These are phyloP conservation scores for Chironomus tentans DNA, from an alignment of 2,888 invertebrate genomes.

Conservation along the genomic window DNA sequence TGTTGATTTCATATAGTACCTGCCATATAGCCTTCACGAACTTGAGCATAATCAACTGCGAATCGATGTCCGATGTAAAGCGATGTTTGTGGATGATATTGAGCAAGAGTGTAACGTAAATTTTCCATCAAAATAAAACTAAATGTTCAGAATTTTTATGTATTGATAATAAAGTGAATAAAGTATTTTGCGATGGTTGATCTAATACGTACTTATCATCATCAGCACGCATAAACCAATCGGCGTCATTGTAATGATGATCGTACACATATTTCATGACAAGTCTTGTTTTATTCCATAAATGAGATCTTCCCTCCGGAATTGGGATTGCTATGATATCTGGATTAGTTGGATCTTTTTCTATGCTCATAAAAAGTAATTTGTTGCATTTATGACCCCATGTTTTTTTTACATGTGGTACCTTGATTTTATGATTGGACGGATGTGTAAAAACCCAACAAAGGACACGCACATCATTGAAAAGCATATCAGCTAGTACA, in stretches of 20 bases:
- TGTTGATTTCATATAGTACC: no score
- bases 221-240: conserved; percentile 98
- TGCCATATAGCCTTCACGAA: neutral
- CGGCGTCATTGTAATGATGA: conserved; percentile 73
- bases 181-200: no score
- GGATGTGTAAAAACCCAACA: conserved; percentile 93
- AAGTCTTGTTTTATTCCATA: conserved; percentile 98
- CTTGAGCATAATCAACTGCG: conserved; percentile 47
- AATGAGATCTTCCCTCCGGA: conserved; percentile 76
- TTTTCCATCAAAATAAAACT: conserved; percentile 94
- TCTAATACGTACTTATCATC: conserved; percentile 94
- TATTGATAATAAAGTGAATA: no score
- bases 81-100: conserved; percentile 61
- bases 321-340: conserved; percentile 64
- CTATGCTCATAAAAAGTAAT: conserved; percentile 69
- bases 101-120: conserved; percentile 75
- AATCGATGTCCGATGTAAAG: conserved; percentile 87
- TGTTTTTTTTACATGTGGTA: conserved; percentile 77
- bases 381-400: conserved; percentile 83
- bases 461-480: conserved; percentile 64
- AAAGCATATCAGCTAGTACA: conserved; percentile 54
- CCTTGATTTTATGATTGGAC: conserved; percentile 69
- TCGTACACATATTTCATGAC: conserved; percentile 83
- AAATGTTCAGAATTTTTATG: conserved; percentile 36
- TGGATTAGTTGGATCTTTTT: conserved; percentile 59